phyloP scores from a whole-genome alignment of 2,797 vertebrate species.

The Thamnophis elegans region DNA sequence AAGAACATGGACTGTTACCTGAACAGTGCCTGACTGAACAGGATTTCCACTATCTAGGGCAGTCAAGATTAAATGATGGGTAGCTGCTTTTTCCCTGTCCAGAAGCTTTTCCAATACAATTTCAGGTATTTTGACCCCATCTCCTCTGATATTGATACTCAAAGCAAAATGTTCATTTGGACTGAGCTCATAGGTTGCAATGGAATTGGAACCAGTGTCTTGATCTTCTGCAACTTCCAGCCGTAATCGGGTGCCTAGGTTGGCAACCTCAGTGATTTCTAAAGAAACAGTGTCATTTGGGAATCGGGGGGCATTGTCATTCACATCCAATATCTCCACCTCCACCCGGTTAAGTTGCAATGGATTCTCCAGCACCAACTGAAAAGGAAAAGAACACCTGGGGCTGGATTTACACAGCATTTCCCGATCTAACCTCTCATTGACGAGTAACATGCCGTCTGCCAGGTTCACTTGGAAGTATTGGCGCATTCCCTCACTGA shows the following conservation, averaged over 20 bases:
- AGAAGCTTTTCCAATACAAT: conserved; percentile 63
- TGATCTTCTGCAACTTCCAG: conserved; percentile 75
- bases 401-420: conserved; percentile 66
- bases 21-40: conserved; percentile 59
- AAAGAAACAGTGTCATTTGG: conserved; percentile 65
- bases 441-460: conserved; percentile 51
- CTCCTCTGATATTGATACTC: conserved; percentile 62
- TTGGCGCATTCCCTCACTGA: conserved; percentile 63
- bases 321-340: conserved; percentile 75
- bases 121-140: conserved; percentile 67
- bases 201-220: conserved; percentile 71
- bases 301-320: conserved; percentile 74
- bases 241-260: conserved; percentile 72
- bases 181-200: conserved; percentile 66
- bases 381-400: conserved; percentile 70
- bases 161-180: conserved; percentile 65
- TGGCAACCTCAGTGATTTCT: conserved; percentile 73
- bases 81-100: conserved; percentile 65
- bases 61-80: conserved; percentile 59
- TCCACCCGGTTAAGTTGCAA: conserved; percentile 75
- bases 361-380: conserved; percentile 75
- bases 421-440: conserved; percentile 65
- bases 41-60: conserved; percentile 67
- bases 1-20: conserved; percentile 60
- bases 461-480: conserved; percentile 70